Base-by-base conservation (phyloP, 2,888 invertebrate species). In the Hypena proboscidalis region DNA sequence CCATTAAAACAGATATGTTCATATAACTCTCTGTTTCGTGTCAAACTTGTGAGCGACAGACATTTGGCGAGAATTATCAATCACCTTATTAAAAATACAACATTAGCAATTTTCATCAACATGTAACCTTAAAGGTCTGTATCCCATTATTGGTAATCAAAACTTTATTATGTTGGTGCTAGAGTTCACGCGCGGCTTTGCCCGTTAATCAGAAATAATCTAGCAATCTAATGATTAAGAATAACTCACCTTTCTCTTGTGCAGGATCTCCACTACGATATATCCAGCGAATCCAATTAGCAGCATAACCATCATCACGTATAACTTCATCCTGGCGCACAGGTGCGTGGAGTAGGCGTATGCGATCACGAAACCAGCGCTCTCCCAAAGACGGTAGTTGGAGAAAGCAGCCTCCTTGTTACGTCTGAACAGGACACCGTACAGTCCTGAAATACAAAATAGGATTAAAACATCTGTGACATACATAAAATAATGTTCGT, bases 341-440 rank as follows among this genome's bases (percentile, higher is more conserved):
- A 97, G 90, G 67, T 96, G 96, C 14, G 96, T 97, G 64, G 96
- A 96, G 86, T 97, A 97, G 0, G 96, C 96, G 74, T 97, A 97
- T 5, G 97, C 97, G 30, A 97, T 94, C 17, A 97, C 97, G 82
- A 97, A 97, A 1, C 97, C 97, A 2, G 95, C 94, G 36, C 96
- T 96, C 83, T 97, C 97, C 97, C 97, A 97, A 3, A 97, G 92
- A 15, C 97, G 93, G 84, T 94, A 97, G 90, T 97, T 97, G 40
- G 97, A 97, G 92, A 97, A 97, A 1, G 97, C 97, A 0, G 97
- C 97, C 80, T 97, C 97, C 76, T 97, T 97, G 92, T 97, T 97
- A 44, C 96, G 94, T 70, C 96, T 92, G 92, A 96, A 97, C 52
- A 97, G 92, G 8, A 95, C 95, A 36, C 97, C 97, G 75, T 97